phyloP scores from a whole-genome alignment of 2,113 vertebrate species.

The Mormyrus iriodes region DNA sequence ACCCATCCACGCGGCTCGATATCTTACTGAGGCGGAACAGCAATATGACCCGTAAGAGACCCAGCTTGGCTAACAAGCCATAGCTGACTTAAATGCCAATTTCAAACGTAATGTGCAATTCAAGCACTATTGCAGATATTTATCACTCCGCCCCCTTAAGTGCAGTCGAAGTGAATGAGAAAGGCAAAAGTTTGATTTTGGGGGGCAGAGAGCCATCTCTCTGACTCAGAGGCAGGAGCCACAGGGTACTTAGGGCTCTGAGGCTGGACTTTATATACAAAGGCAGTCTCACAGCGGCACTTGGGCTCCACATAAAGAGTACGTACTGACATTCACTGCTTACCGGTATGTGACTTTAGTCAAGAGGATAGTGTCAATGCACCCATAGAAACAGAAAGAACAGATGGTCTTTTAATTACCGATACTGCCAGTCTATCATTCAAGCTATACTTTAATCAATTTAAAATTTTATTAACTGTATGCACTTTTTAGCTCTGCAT shows the following conservation, averaged over 20 bases:
- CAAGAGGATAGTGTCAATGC: not conserved
- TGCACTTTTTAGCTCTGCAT: not conserved
- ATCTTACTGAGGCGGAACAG: not conserved
- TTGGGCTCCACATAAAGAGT: not conserved
- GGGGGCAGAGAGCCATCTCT: not conserved
- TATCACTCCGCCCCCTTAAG: not conserved
- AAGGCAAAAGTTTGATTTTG: not conserved
- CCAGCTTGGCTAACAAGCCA: not conserved
- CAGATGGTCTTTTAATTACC: not conserved
- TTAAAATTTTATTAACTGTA: not conserved
- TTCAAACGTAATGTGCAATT: not conserved
- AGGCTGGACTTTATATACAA: not conserved
- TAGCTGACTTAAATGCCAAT: slow-evolving; percentile 2
- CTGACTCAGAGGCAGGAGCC: not conserved
- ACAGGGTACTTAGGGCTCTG: not conserved
- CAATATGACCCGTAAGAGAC: not conserved
- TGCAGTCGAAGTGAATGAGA: not conserved
- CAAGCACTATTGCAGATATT: not conserved
- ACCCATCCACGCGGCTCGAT: not conserved
- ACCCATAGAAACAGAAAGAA: not conserved
- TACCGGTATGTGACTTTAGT: not conserved
- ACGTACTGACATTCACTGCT: not conserved
- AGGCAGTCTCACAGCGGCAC: not conserved
- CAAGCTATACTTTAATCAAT: not conserved
- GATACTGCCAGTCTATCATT: not conserved